A percentile compares a stretch with the other conserved stretches of the same genome.
phyloP scores from a whole-genome alignment of 2,888 invertebrate species.

The Ophion obscuratus region DNA sequence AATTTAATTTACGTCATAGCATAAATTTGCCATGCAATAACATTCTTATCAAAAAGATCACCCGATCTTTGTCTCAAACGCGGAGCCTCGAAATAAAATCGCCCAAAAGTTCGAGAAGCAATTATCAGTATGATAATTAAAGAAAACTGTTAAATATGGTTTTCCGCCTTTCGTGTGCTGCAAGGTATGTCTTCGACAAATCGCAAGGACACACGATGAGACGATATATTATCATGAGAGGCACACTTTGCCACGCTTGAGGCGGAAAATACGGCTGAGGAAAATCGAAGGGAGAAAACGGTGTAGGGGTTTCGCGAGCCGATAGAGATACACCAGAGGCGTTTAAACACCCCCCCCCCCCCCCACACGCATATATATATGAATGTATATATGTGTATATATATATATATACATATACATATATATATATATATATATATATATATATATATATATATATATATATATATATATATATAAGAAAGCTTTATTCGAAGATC shows the following conservation, averaged over 20 bases:
- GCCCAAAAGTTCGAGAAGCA: background rate
- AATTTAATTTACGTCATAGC: too few relatives aligned
- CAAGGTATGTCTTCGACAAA: conserved; percentile 11
- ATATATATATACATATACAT: background rate
- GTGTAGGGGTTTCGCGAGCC: conserved; percentile 28
- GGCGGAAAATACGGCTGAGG: conserved; percentile 13
- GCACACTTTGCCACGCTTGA: conserved; percentile 37
- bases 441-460: background rate
- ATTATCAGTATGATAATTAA: background rate
- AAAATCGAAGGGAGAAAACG: conserved; percentile 43
- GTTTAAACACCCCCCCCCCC: background rate
- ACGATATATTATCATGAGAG: conserved; percentile 43
- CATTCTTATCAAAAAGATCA: too few relatives aligned
- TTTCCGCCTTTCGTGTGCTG: background rate
- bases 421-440: background rate
- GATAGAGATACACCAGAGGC: conserved; percentile 14
- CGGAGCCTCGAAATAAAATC: too few relatives aligned
- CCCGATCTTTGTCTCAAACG: too few relatives aligned
- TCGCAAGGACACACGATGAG: conserved; percentile 21
- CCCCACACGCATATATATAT: too few relatives aligned
- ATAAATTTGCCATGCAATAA: too few relatives aligned
- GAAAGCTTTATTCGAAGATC: conserved; percentile 38
- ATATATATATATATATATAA: conserved; percentile 25
- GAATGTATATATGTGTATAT: too few relatives aligned
- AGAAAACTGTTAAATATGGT: background rate